phyloP scores from a whole-genome alignment of 2,888 invertebrate genomes.

The Drosophila emarginata region DNA sequence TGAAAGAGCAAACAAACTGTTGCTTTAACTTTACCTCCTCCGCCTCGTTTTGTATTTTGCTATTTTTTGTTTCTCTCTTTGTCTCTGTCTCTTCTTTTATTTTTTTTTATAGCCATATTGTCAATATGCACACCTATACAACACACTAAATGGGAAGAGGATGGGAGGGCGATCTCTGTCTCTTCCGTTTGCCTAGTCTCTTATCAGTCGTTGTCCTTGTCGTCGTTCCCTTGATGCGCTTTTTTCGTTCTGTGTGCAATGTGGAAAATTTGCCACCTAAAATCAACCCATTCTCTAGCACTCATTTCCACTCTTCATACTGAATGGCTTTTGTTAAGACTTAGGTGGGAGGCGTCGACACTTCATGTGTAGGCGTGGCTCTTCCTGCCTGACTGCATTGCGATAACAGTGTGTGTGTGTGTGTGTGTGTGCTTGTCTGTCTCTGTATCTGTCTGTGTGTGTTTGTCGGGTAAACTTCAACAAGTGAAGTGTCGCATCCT shows the following conservation, averaged over 20 bases:
- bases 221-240: slow-evolving; percentile 60
- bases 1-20: slow-evolving; percentile 53
- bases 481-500: slow-evolving; percentile 46
- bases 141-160: not conserved
- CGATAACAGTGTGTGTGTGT: slow-evolving; percentile 51
- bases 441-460: slow-evolving; percentile 10
- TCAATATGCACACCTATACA: slow-evolving; percentile 36
- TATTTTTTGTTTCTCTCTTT: slow-evolving; percentile 5
- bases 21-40: slow-evolving; percentile 30
- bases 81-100: slow-evolving; percentile 19
- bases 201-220: slow-evolving; percentile 68
- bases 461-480: slow-evolving; percentile 40
- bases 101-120: slow-evolving; percentile 62
- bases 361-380: slow-evolving; percentile 20
- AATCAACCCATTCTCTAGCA: slow-evolving; percentile 45
- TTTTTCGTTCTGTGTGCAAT: slow-evolving; percentile 46
- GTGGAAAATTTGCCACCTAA: slow-evolving; percentile 54
- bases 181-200: slow-evolving; percentile 62
- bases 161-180: not conserved
- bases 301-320: slow-evolving; percentile 40
- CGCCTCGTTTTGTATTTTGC: not conserved
- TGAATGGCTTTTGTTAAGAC: slow-evolving; percentile 52
- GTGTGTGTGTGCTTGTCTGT: not conserved
- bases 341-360: slow-evolving; percentile 7
- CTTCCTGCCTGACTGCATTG: slow-evolving; percentile 53